A percentile compares a stretch with the other conserved stretches of the same genome.
Evolutionary conservation across 2,797 vertebrate species (phyloP).

Genomic region (Oceanodroma leucorhoa): DNA sequence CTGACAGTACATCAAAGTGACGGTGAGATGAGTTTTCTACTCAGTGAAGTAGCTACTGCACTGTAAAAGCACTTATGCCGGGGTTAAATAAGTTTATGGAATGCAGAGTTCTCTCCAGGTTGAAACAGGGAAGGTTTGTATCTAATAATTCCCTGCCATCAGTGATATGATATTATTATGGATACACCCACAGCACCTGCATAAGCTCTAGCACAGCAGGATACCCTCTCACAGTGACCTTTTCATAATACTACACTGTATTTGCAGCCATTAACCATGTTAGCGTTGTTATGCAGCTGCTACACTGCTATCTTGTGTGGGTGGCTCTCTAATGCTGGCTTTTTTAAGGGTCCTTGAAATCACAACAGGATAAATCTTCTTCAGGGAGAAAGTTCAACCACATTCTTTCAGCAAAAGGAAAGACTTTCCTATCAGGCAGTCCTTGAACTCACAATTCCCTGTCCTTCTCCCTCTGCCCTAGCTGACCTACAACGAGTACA

Average conservation of each 20-base stretch:
- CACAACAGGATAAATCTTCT: conserved; percentile 69
- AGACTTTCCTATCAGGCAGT: conserved; percentile 22
- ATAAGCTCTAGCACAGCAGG: conserved; percentile 24
- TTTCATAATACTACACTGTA: conserved; percentile 1
- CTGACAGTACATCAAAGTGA: background rate
- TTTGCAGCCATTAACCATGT: conserved; percentile 4
- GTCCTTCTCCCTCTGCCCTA: background rate
- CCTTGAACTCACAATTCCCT: conserved; percentile 60
- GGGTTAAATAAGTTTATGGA: conserved; percentile 53
- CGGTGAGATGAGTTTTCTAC: background rate
- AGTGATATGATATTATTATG: background rate
- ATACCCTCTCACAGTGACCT: conserved; percentile 26
- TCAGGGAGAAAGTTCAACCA: conserved; percentile 57
- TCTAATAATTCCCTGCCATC: conserved; percentile 16
- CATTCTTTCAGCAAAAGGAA: conserved; percentile 53
- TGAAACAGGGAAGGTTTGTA: background rate
- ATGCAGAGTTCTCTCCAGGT: background rate
- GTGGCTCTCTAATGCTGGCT: conserved; percentile 43
- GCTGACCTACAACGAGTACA: conserved; percentile 28
- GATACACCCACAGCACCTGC: conserved; percentile 42
- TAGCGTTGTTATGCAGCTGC: conserved; percentile 61
- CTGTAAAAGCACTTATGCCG: background rate
- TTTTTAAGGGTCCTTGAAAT: conserved; percentile 69
- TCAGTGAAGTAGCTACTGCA: background rate
- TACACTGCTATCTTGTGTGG: conserved; percentile 42